These are phyloP conservation scores for Strix uralensis DNA, from an alignment of 2,113 vertebrate species.

Conservation along the genomic window DNA sequence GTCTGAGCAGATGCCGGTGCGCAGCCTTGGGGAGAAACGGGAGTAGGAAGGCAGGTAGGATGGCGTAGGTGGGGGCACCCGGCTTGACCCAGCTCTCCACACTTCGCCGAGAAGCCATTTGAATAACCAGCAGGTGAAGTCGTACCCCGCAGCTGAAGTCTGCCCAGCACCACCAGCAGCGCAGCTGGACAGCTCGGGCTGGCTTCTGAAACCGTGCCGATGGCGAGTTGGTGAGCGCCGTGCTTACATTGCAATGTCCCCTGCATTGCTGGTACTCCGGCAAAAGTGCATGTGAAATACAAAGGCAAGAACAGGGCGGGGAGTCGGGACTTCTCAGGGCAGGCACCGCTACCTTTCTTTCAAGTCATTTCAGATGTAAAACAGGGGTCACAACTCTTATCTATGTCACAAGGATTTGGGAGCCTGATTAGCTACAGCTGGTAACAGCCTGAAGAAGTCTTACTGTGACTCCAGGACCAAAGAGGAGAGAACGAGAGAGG, in stretches of 20 bases:
- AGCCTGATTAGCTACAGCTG: not conserved
- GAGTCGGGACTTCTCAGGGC: not conserved
- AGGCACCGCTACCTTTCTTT: not conserved
- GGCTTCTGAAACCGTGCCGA: not conserved
- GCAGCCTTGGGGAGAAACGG: not conserved
- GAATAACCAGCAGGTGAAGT: not conserved
- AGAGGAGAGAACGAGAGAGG: not conserved
- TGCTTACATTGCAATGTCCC: not conserved
- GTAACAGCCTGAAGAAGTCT: not conserved
- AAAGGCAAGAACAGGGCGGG: not conserved
- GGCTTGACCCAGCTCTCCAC: not conserved
- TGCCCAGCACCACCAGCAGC: not conserved
- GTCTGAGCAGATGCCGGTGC: not conserved
- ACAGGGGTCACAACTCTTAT: not conserved
- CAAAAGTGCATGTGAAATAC: not conserved
- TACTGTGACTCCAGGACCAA: not conserved
- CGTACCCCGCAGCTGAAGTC: not conserved
- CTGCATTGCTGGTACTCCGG: not conserved
- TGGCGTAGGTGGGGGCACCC: too few relatives aligned
- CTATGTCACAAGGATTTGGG: not conserved
- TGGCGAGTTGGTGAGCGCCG: fast-evolving
- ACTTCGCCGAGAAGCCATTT: not conserved
- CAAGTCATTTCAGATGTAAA: not conserved
- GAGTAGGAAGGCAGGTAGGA: not conserved
- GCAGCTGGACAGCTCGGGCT: not conserved